These are phyloP conservation scores for Xenentodon cancila DNA, from an alignment of 2,797 vertebrate genomes.

Conservation along the genomic window DNA sequence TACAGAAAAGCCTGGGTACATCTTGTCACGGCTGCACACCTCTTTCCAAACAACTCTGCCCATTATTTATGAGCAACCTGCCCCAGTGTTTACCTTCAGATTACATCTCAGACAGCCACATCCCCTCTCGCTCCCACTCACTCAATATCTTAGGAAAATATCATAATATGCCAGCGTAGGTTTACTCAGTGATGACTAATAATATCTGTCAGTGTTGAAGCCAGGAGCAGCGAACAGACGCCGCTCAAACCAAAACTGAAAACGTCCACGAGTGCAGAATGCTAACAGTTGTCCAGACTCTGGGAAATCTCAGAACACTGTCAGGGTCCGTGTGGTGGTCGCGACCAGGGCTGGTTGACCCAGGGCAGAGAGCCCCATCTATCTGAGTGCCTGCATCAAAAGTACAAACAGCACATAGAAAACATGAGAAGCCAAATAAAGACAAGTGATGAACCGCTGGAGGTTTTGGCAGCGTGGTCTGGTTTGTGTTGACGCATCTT, in stretches of 20 bases:
- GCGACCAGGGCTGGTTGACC: conserved; percentile 24
- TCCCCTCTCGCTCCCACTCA: conserved; percentile 35
- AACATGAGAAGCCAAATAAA: conserved; percentile 49
- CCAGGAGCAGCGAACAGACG: conserved; percentile 35
- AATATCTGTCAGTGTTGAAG: conserved; percentile 46
- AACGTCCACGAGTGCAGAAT: conserved; percentile 71
- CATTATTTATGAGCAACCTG: conserved; percentile 67
- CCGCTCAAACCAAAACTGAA: conserved; percentile 50
- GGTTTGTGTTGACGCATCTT: conserved; percentile 64
- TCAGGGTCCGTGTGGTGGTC: conserved; percentile 49
- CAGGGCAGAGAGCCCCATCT: conserved; percentile 19
- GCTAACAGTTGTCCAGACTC: conserved; percentile 64
- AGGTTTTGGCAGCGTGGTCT: conserved; percentile 49
- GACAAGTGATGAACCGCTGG: conserved; percentile 55
- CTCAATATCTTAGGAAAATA: conserved; percentile 70
- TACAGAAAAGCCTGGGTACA: conserved; percentile 24
- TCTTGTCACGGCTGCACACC: conserved; percentile 10
- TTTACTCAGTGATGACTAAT: conserved; percentile 69
- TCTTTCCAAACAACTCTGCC: conserved; percentile 55
- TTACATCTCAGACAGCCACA: conserved; percentile 44
- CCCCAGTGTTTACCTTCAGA: conserved; percentile 65
- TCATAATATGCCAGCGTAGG: conserved; percentile 61
- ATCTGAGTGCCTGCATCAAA: conserved; percentile 26
- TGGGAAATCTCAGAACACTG: conserved; percentile 75
- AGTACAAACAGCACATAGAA: conserved; percentile 64